A percentile compares a stretch with the other conserved stretches of the same genome.
Evolutionary conservation across 2,113 vertebrate genomes (phyloP).

Genomic region (Tragelaphus scriptus): DNA sequence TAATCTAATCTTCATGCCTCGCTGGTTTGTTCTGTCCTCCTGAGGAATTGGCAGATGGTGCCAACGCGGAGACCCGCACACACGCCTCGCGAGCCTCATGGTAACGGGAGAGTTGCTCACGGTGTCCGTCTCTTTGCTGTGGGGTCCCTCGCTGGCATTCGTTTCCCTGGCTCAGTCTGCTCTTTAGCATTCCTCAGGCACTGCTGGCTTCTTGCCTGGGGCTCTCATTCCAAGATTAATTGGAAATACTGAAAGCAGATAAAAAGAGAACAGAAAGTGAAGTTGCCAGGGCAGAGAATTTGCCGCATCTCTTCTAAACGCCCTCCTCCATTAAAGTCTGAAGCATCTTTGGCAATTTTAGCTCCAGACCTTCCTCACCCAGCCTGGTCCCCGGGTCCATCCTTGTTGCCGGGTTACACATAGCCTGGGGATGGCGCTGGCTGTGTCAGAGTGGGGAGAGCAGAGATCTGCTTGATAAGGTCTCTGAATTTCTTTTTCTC

Average conservation of each 20-base stretch:
- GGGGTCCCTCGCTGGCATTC: slow-evolving; percentile 54
- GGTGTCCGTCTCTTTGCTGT: slow-evolving; percentile 30
- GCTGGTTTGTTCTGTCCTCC: slow-evolving; percentile 73
- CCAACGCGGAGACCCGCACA: slow-evolving; percentile 56
- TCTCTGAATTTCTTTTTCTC: not conserved
- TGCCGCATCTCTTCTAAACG: not conserved
- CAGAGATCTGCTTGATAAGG: not conserved
- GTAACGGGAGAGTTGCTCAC: slow-evolving; percentile 18
- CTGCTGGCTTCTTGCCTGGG: slow-evolving; percentile 47
- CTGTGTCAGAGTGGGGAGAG: not conserved
- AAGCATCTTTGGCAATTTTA: not conserved
- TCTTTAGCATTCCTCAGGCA: slow-evolving; percentile 53
- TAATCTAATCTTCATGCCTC: slow-evolving; percentile 75
- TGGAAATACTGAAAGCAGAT: slow-evolving; percentile 43
- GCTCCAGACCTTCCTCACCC: not conserved
- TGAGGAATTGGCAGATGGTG: slow-evolving; percentile 74
- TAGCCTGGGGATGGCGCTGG: not conserved
- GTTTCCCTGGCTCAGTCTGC: slow-evolving; percentile 10
- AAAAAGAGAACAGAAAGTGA: slow-evolving; percentile 43
- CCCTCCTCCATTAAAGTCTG: not conserved
- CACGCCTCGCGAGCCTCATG: slow-evolving; percentile 52
- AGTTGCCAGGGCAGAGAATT: slow-evolving; percentile 49
- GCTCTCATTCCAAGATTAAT: slow-evolving; percentile 51
- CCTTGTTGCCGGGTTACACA: slow-evolving; percentile 23
- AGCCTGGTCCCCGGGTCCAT: not conserved